These are phyloP conservation scores for Carollia perspicillata DNA, from an alignment of 2,113 vertebrate genomes.

Conservation along the genomic window DNA sequence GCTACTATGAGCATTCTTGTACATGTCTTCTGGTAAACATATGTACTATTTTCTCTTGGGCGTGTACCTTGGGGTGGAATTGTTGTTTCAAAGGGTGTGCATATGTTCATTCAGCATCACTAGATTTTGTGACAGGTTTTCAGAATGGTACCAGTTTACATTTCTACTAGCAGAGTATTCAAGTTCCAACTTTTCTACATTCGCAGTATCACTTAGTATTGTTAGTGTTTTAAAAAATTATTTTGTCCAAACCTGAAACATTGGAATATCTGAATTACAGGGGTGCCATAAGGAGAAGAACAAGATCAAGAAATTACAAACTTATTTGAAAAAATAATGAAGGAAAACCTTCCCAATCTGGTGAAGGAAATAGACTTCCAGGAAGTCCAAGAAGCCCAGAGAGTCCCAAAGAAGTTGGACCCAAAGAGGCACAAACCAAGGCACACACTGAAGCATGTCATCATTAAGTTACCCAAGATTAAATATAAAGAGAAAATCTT, in stretches of 20 bases:
- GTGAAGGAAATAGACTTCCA: too few species aligned
- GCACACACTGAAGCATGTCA: too few species aligned
- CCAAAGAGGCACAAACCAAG: too few species aligned
- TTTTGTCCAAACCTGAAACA: not conserved
- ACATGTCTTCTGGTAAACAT: not conserved
- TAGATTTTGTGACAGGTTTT: not conserved
- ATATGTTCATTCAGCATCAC: not conserved
- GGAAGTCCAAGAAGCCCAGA: too few species aligned
- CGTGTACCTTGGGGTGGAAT: not conserved
- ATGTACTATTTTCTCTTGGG: not conserved
- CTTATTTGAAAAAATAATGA: too few species aligned
- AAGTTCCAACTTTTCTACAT: not conserved
- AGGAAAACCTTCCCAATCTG: too few species aligned
- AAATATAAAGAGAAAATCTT: too few species aligned
- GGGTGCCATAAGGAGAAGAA: too few species aligned
- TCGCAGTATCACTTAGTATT: not conserved
- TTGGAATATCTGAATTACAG: too few species aligned
- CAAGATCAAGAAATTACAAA: too few species aligned
- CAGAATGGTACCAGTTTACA: not conserved
- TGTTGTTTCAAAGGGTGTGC: not conserved
- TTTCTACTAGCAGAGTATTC: not conserved
- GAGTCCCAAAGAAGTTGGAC: too few species aligned
- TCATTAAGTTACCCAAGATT: too few species aligned
- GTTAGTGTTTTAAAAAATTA: not conserved
- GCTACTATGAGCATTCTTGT: not conserved